Percentiles rank a stretch among this genome's conserved stretches.
Evolutionary conservation across 2,113 vertebrate genomes (phyloP).

Genomic region (Diadophis punctatus): DNA sequence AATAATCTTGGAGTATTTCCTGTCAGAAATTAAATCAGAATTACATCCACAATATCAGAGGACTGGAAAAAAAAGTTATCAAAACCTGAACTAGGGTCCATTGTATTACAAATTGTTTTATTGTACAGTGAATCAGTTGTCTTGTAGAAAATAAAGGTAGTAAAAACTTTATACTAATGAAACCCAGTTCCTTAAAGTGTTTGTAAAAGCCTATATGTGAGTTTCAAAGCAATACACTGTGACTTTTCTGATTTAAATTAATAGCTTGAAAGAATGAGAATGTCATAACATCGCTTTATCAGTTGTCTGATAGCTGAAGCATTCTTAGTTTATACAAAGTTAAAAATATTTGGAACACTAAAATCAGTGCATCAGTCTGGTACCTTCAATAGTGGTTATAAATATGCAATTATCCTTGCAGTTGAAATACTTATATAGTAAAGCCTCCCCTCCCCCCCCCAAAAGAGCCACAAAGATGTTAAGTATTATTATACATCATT

Average conservation of each 20-base stretch:
- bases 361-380: neutral
- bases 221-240: neutral
- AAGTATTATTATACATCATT: neutral
- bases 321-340: neutral
- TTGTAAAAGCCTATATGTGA: neutral
- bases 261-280: neutral
- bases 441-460: no score
- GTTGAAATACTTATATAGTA: neutral
- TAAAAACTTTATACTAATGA: neutral
- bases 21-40: neutral
- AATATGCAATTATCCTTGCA: neutral
- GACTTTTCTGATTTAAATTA: slow-evolving; percentile 26
- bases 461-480: neutral
- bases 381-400: neutral
- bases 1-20: neutral
- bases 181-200: neutral
- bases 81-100: neutral
- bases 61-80: neutral
- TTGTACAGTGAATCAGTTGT: neutral
- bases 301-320: neutral
- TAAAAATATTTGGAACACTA: neutral
- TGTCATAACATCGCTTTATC: neutral
- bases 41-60: neutral
- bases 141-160: neutral
- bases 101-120: neutral